Conservation (phyloP, 1,140 invertebrate species). For the Mesaphorura yosii region DNA sequence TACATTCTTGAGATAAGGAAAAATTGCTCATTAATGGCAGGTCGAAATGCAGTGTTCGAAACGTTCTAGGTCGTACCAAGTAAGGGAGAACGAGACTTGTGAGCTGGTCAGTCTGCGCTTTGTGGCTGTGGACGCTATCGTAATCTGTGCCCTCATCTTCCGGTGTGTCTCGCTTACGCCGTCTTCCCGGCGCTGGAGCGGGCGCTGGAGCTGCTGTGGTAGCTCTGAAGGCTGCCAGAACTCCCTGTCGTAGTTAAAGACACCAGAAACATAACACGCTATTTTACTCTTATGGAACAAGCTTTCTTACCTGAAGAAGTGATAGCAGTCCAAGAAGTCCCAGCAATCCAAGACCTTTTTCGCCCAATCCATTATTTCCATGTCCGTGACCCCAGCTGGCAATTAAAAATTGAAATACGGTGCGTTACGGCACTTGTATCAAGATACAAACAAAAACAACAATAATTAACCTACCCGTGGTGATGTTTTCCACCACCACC, state of each 20-base stretch:
- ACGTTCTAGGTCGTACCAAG: background rate
- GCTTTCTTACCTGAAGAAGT: slow-evolving; percentile 15
- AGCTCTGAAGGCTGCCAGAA: background rate
- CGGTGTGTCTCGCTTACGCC: background rate
- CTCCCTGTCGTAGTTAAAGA: background rate
- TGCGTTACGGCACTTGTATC: too few relatives aligned
- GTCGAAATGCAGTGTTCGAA: too few relatives aligned
- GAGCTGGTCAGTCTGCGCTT: background rate
- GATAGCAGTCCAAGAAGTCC: slow-evolving; percentile 25
- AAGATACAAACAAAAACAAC: too few relatives aligned
- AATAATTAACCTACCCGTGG: too few relatives aligned
- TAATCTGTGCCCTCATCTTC: background rate
- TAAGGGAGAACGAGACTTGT: background rate
- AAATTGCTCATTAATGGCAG: too few relatives aligned
- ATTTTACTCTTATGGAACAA: too few relatives aligned
- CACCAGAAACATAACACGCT: background rate
- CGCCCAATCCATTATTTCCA: too few relatives aligned
- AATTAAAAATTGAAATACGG: too few relatives aligned
- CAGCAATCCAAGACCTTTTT: slow-evolving; percentile 15
- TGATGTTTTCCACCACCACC: too few relatives aligned
- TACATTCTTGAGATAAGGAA: slow-evolving; percentile 14
- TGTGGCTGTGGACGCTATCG: background rate
- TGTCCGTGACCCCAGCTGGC: too few relatives aligned
- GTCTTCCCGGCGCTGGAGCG: background rate
- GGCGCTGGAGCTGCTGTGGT: background rate